Conservation (phyloP, 2,797 vertebrate species). For the Poeciliopsis presidionis region DNA sequence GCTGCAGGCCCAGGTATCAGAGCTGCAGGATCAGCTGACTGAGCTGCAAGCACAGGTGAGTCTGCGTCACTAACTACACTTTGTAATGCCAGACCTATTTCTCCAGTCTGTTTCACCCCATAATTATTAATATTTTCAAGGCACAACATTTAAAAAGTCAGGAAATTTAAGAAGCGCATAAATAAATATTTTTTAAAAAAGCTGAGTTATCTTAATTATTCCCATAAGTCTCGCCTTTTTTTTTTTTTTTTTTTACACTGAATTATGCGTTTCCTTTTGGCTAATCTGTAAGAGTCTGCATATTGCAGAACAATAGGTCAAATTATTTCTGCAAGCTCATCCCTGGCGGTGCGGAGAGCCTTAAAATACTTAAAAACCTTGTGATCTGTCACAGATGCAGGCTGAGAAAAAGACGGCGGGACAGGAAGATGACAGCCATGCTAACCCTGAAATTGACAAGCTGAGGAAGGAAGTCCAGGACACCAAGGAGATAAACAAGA, state of each 20-base stretch:
- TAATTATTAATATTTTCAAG: neutral
- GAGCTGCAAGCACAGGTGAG: slow-evolving; percentile 64
- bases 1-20: slow-evolving; percentile 80
- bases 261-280: slow-evolving; percentile 11
- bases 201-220: slow-evolving; percentile 38
- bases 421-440: slow-evolving; percentile 78
- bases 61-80: neutral
- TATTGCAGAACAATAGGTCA: slow-evolving; percentile 38
- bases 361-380: slow-evolving; percentile 10
- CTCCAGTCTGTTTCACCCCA: neutral
- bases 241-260: slow-evolving; percentile 1
- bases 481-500: slow-evolving; percentile 84
- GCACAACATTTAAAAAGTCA: neutral
- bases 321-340: slow-evolving; percentile 39
- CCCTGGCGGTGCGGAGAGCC: slow-evolving; percentile 1
- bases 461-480: slow-evolving; percentile 87
- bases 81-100: neutral
- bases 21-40: slow-evolving; percentile 65
- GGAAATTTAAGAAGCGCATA: neutral
- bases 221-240: slow-evolving; percentile 17
- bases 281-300: slow-evolving; percentile 26
- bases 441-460: slow-evolving; percentile 83
- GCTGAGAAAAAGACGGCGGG: slow-evolving; percentile 72
- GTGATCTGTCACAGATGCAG: slow-evolving; percentile 48
- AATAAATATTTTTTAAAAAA: neutral